Base-by-base conservation (phyloP, 2,113 vertebrate genomes). In the Cyphotilapia sp. region DNA sequence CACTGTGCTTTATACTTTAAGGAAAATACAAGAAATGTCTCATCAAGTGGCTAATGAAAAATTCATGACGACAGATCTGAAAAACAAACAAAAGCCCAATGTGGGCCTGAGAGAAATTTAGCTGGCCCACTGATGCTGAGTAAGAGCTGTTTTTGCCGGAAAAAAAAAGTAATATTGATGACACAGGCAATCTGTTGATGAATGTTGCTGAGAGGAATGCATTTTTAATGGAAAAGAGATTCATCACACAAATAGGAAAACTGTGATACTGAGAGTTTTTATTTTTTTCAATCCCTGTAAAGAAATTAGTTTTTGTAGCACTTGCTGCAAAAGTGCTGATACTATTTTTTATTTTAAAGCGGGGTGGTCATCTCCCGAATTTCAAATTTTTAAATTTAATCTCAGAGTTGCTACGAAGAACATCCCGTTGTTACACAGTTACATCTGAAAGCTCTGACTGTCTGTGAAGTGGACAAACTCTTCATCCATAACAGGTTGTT, bases 31-130 rank as follows among this genome's bases (percentile, higher is more conserved):
- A 24, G n/a, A 84, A 88, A 86, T 81, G 66, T 87, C 87, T 89
- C 84, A 91, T 87, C 81, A 90, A 86, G 85, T 80, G 59, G 59
- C 83, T 90, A 54, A 94, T 94, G 80, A 94, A 94, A 93, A 85
- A 93, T 94, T 84, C 86, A 94, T 90, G 87, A 85, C n/a, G 6
- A 80, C 84, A 78, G 78, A 88, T 88, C 33, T 47, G 40, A 24
- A 91, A 93, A 93, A 93, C 85, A 92, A 92, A 92, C 78, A 87
- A 38, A 82, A 87, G 17, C 78, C 88, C 29, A 3, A 87, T 56
- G 69, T 61, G 85, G 81, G 69, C 17, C 49, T 83, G 80, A 85
- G 76, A 82, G 76, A 87, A 74, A 86, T 88, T 12, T 80, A 85
- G 59, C 54, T 83, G 86, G 80, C 80, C 80, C 22, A n/a, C 42